Base-by-base conservation (phyloP, 2,113 vertebrate species). In the Aramus guarauna region DNA sequence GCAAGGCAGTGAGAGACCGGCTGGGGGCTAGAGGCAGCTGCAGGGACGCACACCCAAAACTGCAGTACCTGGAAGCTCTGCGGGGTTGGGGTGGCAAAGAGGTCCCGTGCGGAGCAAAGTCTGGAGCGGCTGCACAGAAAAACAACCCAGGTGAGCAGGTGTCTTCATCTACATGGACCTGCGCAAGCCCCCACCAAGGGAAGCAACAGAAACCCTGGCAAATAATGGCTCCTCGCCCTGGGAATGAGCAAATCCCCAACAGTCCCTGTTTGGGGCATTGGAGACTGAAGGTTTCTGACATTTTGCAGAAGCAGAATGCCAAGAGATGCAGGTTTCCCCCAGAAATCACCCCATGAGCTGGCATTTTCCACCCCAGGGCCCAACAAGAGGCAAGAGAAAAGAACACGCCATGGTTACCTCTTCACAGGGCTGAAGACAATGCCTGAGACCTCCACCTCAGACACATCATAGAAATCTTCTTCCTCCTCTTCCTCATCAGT, bases 21-120 rank as follows among this genome's bases (percentile, higher is more conserved):
- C 62, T 52, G 39, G 0, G 43, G 37, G 58, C 34, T 55, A 86
- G 85, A 59, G 27, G 41, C 30, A 66, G 67, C 56, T 53, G 50
- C 4, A 3, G 34, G 47, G 48, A 27, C 1, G 1, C 1, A 2
- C 24, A 20, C 34, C 3, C 48, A 53, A 6, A 0, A 5, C 37
- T 92, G 41, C 21, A 9, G 75, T 97, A 99, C 99, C 99, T 99
- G 99, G 94, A 99, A 99, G 80, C 97, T 98, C 95, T 98, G 98
- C 0, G 98, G 96, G 93, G 93, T 98, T 59, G 98, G 98, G 5
- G 94, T 81, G 4, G 97, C 97, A 55, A 97, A 97, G 27, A 96
- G 96, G 66, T 98, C 98, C 69, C 77, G 59, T 22, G 86, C 88
- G 45, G 97, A 97, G 90, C 98, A 95, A 19, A 97, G 93, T 81